These are phyloP conservation scores for Boulengeromyrus knoepffleri DNA, from an alignment of 2,113 vertebrate species.

Conservation along the genomic window DNA sequence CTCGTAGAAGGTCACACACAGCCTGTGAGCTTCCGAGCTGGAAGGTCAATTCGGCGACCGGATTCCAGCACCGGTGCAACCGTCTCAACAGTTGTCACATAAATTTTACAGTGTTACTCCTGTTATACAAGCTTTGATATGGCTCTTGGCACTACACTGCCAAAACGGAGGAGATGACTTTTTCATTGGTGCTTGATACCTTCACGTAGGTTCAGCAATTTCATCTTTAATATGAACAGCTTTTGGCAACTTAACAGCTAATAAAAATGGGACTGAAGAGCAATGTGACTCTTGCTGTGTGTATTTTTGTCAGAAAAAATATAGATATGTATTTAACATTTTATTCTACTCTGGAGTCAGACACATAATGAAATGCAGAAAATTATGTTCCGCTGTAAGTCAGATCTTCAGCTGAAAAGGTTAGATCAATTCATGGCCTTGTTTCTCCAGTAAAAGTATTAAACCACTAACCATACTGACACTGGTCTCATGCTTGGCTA, in stretches of 20 bases:
- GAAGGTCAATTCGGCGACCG: neutral
- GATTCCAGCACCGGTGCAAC: neutral
- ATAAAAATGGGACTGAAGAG: neutral
- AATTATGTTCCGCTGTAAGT: neutral
- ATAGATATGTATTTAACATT: neutral
- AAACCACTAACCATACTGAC: neutral
- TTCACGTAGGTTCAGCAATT: neutral
- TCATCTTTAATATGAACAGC: neutral
- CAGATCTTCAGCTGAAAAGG: neutral
- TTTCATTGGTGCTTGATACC: neutral
- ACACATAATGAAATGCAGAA: neutral
- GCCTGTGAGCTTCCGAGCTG: neutral
- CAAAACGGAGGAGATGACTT: neutral
- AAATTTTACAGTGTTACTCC: neutral
- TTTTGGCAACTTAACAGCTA: neutral
- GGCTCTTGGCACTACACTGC: neutral
- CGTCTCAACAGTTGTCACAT: neutral
- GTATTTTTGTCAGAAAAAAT: neutral
- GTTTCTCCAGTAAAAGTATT: neutral
- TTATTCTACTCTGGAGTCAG: neutral
- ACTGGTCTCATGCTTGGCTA: neutral
- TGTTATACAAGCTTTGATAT: neutral
- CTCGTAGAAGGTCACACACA: neutral
- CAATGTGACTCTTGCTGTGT: neutral
- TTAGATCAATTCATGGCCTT: neutral